phyloP scores from a whole-genome alignment of 2,888 invertebrate genomes.

The Quadroppia sp. region DNA sequence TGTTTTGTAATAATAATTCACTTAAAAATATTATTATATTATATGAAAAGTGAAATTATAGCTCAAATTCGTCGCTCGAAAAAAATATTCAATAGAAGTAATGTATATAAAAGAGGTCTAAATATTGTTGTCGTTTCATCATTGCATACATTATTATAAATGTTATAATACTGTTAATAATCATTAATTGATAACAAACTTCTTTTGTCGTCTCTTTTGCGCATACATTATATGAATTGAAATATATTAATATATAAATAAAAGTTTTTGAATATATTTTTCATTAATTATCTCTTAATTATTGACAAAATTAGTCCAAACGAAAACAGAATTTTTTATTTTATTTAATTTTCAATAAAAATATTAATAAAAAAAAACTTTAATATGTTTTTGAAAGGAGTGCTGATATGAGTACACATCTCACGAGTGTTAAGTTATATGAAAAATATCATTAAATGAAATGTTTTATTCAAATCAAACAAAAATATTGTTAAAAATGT shows the following conservation, averaged over 20 bases:
- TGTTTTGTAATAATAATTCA: neutral
- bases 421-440: too few species aligned
- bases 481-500: neutral
- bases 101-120: neutral
- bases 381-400: too few species aligned
- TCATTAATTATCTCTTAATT: too few species aligned
- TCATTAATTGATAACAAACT: neutral
- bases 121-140: neutral
- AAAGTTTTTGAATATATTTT: too few species aligned
- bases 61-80: neutral
- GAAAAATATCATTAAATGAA: neutral
- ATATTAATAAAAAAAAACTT: too few species aligned
- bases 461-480: neutral
- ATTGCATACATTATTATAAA: neutral
- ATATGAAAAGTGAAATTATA: conserved; percentile 25
- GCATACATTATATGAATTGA: too few species aligned
- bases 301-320: too few species aligned
- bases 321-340: too few species aligned
- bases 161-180: neutral
- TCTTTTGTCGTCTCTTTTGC: neutral
- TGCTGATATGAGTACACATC: too few species aligned
- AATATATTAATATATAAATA: too few species aligned
- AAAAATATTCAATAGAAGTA: neutral
- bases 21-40: neutral
- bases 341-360: too few species aligned